Base-by-base conservation (phyloP, 2,888 invertebrate species). In the Congeria kusceri region DNA sequence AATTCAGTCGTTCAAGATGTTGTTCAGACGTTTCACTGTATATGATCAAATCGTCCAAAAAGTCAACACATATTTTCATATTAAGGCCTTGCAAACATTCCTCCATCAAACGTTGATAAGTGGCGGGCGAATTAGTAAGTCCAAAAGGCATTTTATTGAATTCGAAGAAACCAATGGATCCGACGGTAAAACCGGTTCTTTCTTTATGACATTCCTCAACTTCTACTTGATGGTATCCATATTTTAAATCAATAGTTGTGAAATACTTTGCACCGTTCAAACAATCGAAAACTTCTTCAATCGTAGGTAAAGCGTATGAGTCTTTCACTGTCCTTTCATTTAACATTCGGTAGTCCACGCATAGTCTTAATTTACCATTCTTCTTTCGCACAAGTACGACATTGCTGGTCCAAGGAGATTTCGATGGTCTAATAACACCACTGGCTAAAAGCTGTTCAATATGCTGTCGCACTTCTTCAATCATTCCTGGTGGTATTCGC, bases 291-390 rank as follows among this genome's bases (percentile, higher is more conserved):
- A 49, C 15, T 3, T 49, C 49, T 49, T 49, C 49, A 20, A 15
- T 49, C 15, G 7, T 49, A 49, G 49, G 49, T 20, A 49, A 15
- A 44, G 11, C 46, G 18, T 44, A 44, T 44, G 11, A 13, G n/a
- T n/a, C n/a, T n/a, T 49, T 49, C 18, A 58, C 29, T 5, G 85
- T 84, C n/a, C 64, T 56, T 3, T 15, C 13, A 28, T 83, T 85
- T 13, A 84, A 61, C 46, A 80, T 75, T 3, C 77, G 58, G 47
- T 68, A 84, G 64, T 86, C 83, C 0, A 82, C 49, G 25, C 86
- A 86, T 32, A 84, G 27, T 15, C 82, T 20, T 4, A 86, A 27
- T 5, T 53, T 57, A 11, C 80, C 82, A 67, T 75, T 67, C 32
- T 82, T 83, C 66, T 81, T 83, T 1, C 64, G 20, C 18, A 61